A percentile compares a stretch with the other conserved stretches of the same genome.
Conservation (phyloP, 2,113 vertebrate genomes). For the Hemibates koningsi region DNA sequence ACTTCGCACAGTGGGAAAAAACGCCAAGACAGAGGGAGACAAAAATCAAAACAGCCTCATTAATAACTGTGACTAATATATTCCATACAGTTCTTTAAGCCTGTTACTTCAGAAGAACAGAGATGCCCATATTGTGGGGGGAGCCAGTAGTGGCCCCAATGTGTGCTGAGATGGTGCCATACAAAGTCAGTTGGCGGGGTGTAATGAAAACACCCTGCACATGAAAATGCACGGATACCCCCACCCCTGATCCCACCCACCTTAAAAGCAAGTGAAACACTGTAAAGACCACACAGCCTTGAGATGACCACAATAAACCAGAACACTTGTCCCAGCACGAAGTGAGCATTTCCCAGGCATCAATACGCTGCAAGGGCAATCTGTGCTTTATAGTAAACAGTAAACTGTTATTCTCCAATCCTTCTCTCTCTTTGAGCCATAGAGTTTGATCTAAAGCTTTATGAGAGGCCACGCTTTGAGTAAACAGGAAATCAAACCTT, state of each 20-base stretch:
- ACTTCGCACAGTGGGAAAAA: constrained; percentile 20
- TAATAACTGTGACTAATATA: constrained; percentile 68
- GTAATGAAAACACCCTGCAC: constrained; percentile 47
- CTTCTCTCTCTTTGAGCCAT: not conserved
- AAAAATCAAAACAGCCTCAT: constrained; percentile 56
- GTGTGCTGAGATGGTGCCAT: constrained; percentile 42
- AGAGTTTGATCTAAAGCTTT: not conserved
- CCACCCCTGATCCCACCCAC: not conserved
- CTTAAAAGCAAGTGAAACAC: constrained; percentile 29
- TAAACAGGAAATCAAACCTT: not conserved
- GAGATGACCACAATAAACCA: constrained; percentile 52
- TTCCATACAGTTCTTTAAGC: constrained; percentile 59
- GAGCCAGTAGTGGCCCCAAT: constrained; percentile 24
- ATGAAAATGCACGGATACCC: constrained; percentile 25
- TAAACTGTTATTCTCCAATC: not conserved
- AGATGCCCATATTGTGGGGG: not conserved
- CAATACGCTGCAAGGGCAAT: constrained; percentile 20
- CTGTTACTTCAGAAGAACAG: constrained; percentile 27
- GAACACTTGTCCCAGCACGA: constrained; percentile 56
- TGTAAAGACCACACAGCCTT: constrained; percentile 55
- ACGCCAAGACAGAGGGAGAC: constrained; percentile 27
- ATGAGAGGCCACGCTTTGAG: not conserved
- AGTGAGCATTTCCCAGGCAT: constrained; percentile 52
- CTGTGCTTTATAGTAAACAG: constrained; percentile 49
- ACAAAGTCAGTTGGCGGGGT: constrained; percentile 35